Evolutionary conservation across 35 echinoderm and acorn worm genomes (phyloP).

Genomic region (Nesometra sesokonis): DNA sequence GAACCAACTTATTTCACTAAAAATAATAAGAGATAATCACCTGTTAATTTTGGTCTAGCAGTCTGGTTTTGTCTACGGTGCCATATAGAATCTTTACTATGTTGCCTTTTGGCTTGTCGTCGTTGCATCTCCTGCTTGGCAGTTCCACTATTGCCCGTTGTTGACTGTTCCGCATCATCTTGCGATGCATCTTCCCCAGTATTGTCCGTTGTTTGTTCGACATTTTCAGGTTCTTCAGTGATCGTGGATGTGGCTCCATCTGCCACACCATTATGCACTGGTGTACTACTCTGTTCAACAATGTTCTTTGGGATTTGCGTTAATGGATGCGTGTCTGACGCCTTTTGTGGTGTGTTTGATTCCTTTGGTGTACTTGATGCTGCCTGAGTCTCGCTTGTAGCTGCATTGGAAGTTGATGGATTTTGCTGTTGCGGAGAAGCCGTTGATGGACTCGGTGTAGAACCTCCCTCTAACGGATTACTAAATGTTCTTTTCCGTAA

Average conservation of each 20-base stretch:
- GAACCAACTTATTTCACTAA: neutral
- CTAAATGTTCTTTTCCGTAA: slow-evolving; percentile 25
- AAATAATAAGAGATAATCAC: neutral
- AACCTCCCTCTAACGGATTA: neutral
- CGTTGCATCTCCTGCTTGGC: neutral
- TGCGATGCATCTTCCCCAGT: no score
- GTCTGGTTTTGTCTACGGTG: neutral
- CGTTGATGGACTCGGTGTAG: slow-evolving; percentile 40
- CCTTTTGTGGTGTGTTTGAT: neutral
- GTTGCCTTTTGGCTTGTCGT: neutral
- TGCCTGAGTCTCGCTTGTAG: neutral
- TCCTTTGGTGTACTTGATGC: neutral
- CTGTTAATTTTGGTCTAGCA: neutral
- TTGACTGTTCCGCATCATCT: neutral
- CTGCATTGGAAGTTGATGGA: neutral
- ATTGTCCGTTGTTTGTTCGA: no score
- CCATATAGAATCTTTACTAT: neutral
- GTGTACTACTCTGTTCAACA: neutral
- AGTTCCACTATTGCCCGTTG: neutral
- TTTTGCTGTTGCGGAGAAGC: neutral
- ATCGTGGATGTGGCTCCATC: neutral
- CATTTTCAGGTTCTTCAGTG: neutral
- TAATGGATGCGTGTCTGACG: neutral
- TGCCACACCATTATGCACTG: neutral
- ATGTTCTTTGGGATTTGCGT: no score